Conservation (phyloP, 2,113 vertebrate genomes). For the Leptosomus discolor region DNA sequence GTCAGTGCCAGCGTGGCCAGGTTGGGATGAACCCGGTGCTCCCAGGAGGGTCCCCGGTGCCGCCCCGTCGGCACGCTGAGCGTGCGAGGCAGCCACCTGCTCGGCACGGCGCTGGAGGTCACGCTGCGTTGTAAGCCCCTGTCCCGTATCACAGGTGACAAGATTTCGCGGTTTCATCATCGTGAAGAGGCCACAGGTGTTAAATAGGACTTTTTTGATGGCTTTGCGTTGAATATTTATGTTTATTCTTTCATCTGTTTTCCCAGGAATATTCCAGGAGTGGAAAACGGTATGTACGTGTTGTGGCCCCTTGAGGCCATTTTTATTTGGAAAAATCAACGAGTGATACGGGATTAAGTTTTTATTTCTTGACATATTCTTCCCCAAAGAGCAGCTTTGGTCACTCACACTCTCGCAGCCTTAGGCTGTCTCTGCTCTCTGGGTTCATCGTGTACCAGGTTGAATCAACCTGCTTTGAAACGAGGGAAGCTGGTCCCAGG, state of each 20-base stretch:
- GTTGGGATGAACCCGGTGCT: neutral
- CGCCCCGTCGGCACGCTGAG: rapidly evolving
- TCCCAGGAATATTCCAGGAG: neutral
- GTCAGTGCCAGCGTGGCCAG: rapidly evolving
- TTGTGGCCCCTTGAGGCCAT: rapidly evolving
- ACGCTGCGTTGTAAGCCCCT: too few species aligned
- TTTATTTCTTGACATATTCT: neutral
- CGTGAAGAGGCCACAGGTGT: neutral
- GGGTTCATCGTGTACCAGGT: neutral
- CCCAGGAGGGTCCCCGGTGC: neutral
- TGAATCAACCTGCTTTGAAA: neutral
- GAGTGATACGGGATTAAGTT: too few species aligned
- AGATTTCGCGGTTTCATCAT: rapidly evolving
- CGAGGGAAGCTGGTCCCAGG: neutral
- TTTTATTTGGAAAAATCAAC: neutral
- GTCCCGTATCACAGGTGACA: rapidly evolving
- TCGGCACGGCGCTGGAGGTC: rapidly evolving
- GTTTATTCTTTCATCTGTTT: neutral
- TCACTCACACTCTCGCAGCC: neutral
- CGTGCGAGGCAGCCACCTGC: too few species aligned
- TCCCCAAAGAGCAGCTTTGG: neutral
- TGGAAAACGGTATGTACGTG: rapidly evolving
- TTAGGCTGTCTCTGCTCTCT: too few species aligned
- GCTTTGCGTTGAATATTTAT: neutral
- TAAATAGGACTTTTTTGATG: neutral